These are phyloP conservation scores for Daubentonia madagascariensis DNA, from an alignment of 2,113 vertebrate species.

Conservation along the genomic window DNA sequence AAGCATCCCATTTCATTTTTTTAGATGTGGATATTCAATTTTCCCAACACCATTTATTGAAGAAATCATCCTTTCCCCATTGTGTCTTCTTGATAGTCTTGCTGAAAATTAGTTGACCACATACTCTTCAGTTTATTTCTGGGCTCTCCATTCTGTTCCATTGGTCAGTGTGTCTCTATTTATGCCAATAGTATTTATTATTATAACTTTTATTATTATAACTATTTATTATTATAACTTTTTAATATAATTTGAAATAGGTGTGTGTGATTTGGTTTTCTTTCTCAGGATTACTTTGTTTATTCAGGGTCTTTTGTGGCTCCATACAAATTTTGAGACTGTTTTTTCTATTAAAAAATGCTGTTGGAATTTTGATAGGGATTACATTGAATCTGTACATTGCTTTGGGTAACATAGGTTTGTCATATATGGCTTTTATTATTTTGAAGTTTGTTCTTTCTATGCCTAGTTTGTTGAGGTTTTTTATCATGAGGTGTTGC, in stretches of 20 bases:
- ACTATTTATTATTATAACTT: not conserved
- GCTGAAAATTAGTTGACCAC: accelerated
- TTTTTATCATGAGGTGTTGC: too few species aligned
- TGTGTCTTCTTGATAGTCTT: not conserved
- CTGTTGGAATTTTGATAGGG: not conserved
- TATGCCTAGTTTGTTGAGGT: too few species aligned
- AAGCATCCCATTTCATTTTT: not conserved
- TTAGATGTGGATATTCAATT: not conserved
- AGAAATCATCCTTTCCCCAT: not conserved
- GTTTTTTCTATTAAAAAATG: not conserved
- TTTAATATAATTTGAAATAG: not conserved
- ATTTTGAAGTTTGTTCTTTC: too few species aligned
- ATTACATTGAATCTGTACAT: too few species aligned
- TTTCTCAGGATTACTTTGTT: not conserved
- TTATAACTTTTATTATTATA: too few species aligned
- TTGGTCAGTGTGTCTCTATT: not conserved
- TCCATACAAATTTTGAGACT: not conserved
- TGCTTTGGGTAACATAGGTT: too few species aligned
- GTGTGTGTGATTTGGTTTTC: not conserved
- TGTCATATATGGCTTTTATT: too few species aligned
- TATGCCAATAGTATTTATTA: not conserved
- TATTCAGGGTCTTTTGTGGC: not conserved
- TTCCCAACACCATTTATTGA: not conserved
- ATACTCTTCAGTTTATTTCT: not conserved
- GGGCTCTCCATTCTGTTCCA: not conserved